phyloP scores from a whole-genome alignment of 2,113 vertebrate species.

The Rissa tridactyla region DNA sequence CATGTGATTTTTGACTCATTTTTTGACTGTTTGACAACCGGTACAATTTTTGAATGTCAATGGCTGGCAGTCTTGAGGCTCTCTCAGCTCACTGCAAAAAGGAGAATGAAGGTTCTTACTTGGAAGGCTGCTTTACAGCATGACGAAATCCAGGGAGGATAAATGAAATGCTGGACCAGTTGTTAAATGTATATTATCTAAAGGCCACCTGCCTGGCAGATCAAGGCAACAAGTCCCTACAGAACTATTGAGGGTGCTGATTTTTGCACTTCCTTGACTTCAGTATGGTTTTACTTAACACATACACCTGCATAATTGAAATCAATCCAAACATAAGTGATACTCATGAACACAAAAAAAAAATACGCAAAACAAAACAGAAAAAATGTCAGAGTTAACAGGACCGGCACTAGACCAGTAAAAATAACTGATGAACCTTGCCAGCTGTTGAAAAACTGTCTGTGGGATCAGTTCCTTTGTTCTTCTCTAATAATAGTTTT shows the following conservation, averaged over 20 bases:
- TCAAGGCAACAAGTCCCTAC: not conserved
- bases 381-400: constrained; percentile 41
- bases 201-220: constrained; percentile 45
- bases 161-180: constrained; percentile 27
- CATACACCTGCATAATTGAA: constrained; percentile 63
- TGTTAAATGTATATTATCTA: constrained; percentile 24
- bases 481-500: constrained; percentile 67
- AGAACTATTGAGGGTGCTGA: constrained; percentile 15
- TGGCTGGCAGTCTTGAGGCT: not conserved
- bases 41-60: not conserved
- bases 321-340: constrained; percentile 28
- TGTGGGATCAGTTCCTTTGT: constrained; percentile 62
- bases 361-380: not conserved
- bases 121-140: not conserved
- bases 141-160: not conserved
- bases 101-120: not conserved
- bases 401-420: constrained; percentile 21
- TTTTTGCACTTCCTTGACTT: constrained; percentile 62
- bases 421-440: constrained; percentile 62
- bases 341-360: constrained; percentile 10
- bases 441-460: constrained; percentile 63
- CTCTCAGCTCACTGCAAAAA: not conserved
- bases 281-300: constrained; percentile 43
- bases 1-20: not conserved
- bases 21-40: not conserved